phyloP scores from a whole-genome alignment of 2,113 vertebrate genomes.

The Vireo altiloquus region DNA sequence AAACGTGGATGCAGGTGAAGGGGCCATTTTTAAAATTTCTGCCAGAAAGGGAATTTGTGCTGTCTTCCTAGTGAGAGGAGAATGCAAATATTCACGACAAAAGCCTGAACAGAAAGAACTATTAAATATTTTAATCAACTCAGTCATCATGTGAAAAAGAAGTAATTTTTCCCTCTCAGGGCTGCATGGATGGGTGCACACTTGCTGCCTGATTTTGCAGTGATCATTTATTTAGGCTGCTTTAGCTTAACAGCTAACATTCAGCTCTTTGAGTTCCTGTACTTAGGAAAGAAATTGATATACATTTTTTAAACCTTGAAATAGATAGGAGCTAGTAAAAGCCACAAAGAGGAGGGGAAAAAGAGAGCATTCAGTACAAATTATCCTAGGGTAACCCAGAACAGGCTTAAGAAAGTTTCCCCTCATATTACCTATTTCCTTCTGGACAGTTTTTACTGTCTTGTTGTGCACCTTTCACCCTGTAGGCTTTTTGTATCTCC shows the following conservation, averaged over 20 bases:
- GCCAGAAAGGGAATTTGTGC: background rate
- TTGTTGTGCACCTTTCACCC: background rate
- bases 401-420: background rate
- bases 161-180: constrained; percentile 52
- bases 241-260: constrained; percentile 61
- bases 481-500: background rate
- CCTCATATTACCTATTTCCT: background rate
- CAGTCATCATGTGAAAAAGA: constrained; percentile 26
- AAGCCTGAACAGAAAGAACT: background rate
- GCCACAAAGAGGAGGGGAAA: background rate
- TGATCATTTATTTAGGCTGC: constrained; percentile 54
- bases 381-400: constrained; percentile 8
- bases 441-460: background rate
- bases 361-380: background rate
- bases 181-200: constrained; percentile 28
- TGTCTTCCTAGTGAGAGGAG: background rate
- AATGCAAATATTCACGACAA: constrained; percentile 31
- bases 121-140: constrained; percentile 69
- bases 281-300: constrained; percentile 54
- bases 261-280: constrained; percentile 37
- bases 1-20: fast-evolving
- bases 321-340: constrained; percentile 18
- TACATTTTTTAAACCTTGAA: constrained; percentile 47
- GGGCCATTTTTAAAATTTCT: background rate
- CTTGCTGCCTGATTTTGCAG: constrained; percentile 48